Evolutionary conservation across 2,888 invertebrate species (phyloP).

Genomic region (Odontothrips loti): DNA sequence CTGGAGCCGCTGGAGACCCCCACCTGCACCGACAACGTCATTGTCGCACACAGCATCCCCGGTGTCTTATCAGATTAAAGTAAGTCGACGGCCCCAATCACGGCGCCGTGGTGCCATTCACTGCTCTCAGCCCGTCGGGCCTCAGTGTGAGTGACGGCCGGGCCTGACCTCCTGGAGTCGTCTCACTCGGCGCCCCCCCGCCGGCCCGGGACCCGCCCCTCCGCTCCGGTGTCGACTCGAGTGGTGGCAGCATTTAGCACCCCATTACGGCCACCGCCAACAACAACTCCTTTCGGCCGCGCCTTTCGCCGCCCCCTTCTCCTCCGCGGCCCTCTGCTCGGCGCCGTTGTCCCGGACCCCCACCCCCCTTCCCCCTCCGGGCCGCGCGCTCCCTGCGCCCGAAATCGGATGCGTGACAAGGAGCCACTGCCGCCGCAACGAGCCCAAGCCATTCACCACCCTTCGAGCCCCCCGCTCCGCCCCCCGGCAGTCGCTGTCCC

Average conservation of each 20-base stretch:
- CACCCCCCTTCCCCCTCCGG: not conserved
- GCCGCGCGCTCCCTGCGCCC: not conserved
- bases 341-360: not conserved
- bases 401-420: slow-evolving; percentile 17
- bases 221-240: not conserved
- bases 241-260: not conserved
- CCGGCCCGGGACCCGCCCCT: not conserved
- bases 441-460: not conserved
- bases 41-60: too few relatives aligned
- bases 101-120: too few relatives aligned
- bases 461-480: not conserved
- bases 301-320: too few relatives aligned
- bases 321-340: not conserved
- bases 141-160: too few relatives aligned
- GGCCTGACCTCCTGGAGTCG: too few relatives aligned
- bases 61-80: too few relatives aligned
- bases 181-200: too few relatives aligned
- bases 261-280: not conserved
- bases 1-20: too few relatives aligned
- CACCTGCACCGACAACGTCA: too few relatives aligned
- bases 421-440: not conserved
- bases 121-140: too few relatives aligned
- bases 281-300: not conserved
- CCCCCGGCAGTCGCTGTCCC: not conserved
- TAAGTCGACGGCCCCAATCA: too few relatives aligned